Percentiles rank a stretch among this genome's conserved stretches.
These are phyloP conservation scores for Ascidia mentula DNA, from an alignment of 23 tunicate species.

Conservation along the genomic window DNA sequence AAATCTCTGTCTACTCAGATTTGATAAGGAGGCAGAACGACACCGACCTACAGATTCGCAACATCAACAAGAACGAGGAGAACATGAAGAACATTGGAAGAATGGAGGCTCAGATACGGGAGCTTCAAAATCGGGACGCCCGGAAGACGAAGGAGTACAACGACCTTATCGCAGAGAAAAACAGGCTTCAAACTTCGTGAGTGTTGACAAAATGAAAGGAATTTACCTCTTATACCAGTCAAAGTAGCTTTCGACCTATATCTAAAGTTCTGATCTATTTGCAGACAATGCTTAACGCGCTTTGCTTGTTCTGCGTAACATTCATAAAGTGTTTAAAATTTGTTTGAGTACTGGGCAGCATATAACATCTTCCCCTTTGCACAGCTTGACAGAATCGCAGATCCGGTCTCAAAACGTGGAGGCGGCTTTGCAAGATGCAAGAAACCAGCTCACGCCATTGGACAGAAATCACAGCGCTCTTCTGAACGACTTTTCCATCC, in stretches of 20 bases:
- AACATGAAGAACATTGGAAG: conserved; percentile 42
- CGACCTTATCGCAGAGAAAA: conserved; percentile 40
- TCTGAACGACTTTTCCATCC: conserved; percentile 20
- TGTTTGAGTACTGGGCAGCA: no score
- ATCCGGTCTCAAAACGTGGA: not conserved
- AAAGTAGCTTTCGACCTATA: no score
- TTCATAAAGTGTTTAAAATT: no score
- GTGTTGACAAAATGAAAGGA: no score
- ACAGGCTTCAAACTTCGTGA: conserved; percentile 41
- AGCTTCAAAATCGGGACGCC: conserved; percentile 10
- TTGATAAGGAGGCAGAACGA: conserved; percentile 43
- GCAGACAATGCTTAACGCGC: no score
- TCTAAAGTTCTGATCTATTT: no score
- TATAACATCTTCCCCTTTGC: no score
- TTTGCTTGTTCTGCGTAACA: no score
- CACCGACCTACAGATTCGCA: conserved; percentile 30
- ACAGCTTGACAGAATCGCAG: no score
- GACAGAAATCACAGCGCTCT: conserved; percentile 66
- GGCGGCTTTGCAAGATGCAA: not conserved
- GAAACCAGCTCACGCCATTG: conserved; percentile 26
- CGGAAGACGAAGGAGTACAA: conserved; percentile 29
- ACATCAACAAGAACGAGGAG: conserved; percentile 47
- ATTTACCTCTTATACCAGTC: no score
- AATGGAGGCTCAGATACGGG: conserved; percentile 36
- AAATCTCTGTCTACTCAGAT: conserved; percentile 25